Percentiles rank a stretch among this genome's conserved stretches.
phyloP scores from a whole-genome alignment of 2,888 invertebrate species.

The Maniola hyperantus region DNA sequence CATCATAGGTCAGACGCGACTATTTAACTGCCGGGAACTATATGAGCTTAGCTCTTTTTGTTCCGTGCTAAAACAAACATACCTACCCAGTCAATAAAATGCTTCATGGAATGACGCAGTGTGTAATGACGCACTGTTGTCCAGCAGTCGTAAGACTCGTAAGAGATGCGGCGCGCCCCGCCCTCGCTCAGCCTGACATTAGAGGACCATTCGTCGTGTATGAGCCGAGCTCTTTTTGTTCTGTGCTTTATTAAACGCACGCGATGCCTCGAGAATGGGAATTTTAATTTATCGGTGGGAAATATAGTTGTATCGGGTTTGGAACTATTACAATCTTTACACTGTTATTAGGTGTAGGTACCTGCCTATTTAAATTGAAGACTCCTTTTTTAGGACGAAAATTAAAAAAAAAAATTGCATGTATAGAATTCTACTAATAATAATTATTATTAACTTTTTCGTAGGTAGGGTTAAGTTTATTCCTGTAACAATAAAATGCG shows the following conservation, averaged over 20 bases:
- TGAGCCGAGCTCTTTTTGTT: slow-evolving; percentile 29
- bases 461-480: no score
- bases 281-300: slow-evolving; percentile 39
- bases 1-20: no score
- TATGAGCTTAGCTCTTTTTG: no score
- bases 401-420: no score
- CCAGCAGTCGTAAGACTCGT: slow-evolving; percentile 49
- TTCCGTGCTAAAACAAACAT: no score
- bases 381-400: no score
- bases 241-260: slow-evolving; percentile 38
- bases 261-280: slow-evolving; percentile 28
- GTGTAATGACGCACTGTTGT: slow-evolving; percentile 37
- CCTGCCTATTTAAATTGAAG: no score
- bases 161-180: slow-evolving; percentile 47
- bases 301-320: slow-evolving; percentile 29
- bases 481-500: no score
- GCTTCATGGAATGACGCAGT: slow-evolving; percentile 39
- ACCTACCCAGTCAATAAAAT: no score
- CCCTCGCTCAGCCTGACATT: slow-evolving; percentile 47
- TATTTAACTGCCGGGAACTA: no score
- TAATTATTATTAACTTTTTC: no score
- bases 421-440: no score
- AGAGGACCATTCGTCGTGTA: slow-evolving; percentile 39
- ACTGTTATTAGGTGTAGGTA: not conserved
- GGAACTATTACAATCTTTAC: slow-evolving; percentile 7